These are phyloP conservation scores for Simalia tracyae DNA, from an alignment of 2,797 vertebrate species.

Conservation along the genomic window DNA sequence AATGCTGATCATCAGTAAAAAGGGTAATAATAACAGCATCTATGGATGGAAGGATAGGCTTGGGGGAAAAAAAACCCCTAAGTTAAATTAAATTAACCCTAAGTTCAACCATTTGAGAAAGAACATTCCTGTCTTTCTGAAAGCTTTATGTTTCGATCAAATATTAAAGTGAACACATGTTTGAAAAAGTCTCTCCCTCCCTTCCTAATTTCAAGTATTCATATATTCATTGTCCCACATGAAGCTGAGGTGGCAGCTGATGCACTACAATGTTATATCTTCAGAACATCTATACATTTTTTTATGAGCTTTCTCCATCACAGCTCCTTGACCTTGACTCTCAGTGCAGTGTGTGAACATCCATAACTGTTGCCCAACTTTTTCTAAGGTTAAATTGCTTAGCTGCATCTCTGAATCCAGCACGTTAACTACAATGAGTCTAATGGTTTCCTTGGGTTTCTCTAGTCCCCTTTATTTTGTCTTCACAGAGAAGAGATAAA, in stretches of 20 bases:
- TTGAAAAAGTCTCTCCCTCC: background rate
- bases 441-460: background rate
- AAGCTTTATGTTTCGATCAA: background rate
- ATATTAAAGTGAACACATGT: no score
- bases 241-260: background rate
- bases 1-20: background rate
- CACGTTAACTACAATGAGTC: background rate
- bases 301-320: background rate
- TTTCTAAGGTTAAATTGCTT: background rate
- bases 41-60: background rate
- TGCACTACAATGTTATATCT: background rate
- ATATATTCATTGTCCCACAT: background rate
- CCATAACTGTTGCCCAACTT: background rate
- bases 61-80: background rate
- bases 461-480: background rate
- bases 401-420: background rate
- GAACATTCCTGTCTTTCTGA: background rate
- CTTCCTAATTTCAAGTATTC: background rate
- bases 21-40: background rate
- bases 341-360: background rate
- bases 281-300: background rate
- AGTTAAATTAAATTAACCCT: background rate
- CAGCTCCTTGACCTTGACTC: background rate
- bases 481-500: constrained; percentile 3
- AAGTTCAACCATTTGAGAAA: background rate